phyloP scores from a whole-genome alignment of 1,140 invertebrate species.

The Eriosoma lanigerum region DNA sequence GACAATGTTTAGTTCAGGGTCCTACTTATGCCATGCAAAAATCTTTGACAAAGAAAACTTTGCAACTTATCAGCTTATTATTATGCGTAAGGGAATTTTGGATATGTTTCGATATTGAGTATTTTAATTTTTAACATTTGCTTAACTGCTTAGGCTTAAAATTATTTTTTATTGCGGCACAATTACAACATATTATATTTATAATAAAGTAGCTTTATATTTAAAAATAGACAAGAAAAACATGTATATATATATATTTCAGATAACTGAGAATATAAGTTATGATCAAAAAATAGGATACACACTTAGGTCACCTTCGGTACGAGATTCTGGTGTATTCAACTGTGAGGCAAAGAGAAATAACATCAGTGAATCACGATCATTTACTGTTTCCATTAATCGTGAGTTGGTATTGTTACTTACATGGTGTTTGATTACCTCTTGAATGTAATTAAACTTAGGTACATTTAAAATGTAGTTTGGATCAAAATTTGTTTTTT shows the following conservation, averaged over 20 bases:
- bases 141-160: conserved; percentile 30
- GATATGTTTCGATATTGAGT: neutral
- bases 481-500: neutral
- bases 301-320: conserved; percentile 17
- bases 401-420: conserved; percentile 50
- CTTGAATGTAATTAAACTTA: neutral
- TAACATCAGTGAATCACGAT: neutral
- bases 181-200: neutral
- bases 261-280: conserved; percentile 24
- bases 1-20: conserved; percentile 15
- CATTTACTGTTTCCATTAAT: conserved; percentile 36
- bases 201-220: neutral
- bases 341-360: conserved; percentile 13
- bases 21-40: conserved; percentile 19
- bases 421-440: conserved; percentile 20
- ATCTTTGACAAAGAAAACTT: neutral
- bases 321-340: conserved; percentile 31
- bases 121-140: conserved; percentile 17
- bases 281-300: conserved; percentile 47
- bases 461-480: neutral
- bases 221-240: neutral
- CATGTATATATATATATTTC: conserved; percentile 31
- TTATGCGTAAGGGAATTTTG: conserved; percentile 42
- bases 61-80: conserved; percentile 12
- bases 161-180: neutral